Base-by-base conservation (phyloP, 1,140 invertebrate genomes). In the Odontomachus brunneus region DNA sequence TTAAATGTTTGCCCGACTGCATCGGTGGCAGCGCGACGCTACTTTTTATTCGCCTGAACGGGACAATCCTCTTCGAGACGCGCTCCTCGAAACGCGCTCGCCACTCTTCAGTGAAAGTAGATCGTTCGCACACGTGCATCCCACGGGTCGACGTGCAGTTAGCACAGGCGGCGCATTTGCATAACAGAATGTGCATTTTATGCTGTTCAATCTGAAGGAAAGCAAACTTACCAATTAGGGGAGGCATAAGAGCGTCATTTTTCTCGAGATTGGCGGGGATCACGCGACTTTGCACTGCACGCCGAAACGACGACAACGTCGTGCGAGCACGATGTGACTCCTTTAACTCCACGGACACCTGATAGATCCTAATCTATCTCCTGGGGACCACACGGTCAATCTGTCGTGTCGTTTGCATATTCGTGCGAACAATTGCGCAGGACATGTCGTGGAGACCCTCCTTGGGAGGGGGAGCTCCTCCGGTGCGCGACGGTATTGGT, bases 291-390 rank as follows among this genome's bases (percentile, higher is more conserved):
- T 74, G 53, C 72, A 49, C 15, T 29, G 4, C 38, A 44, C 38
- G 38, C 4, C 29, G n/a, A 66, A 53, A 55, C 14, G 62, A 44
- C 38, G 9, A 44, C 38, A 44, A 44, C 38, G 24, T 38, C n/a
- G 60, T n/a, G 26, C n/a, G n/a, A 51, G 74, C n/a, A n/a, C 53
- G 33, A 76, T 33, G 53, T 26, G 29, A 44, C 3, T 55, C 12
- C 48, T 76, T n/a, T n/a, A n/a, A n/a, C 33, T 22, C 53, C 26
- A 59, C 53, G 65, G 75, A 69, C 65, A 80, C 33, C 75, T 80
- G 51, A 51, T 69, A 57, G 49, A 78, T 69, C 26, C 19, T 22
- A 53, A 75, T 76, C 44, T 75, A n/a, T n/a, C n/a, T n/a, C 26
- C 12, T 63, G 0, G 15, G 15, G 4, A 3, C 55, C 5, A 3